Evolutionary conservation across 2,888 invertebrate genomes (phyloP), one percentile per base, ranked within the genome.

Genomic region (Volucella bombylans): DNA sequence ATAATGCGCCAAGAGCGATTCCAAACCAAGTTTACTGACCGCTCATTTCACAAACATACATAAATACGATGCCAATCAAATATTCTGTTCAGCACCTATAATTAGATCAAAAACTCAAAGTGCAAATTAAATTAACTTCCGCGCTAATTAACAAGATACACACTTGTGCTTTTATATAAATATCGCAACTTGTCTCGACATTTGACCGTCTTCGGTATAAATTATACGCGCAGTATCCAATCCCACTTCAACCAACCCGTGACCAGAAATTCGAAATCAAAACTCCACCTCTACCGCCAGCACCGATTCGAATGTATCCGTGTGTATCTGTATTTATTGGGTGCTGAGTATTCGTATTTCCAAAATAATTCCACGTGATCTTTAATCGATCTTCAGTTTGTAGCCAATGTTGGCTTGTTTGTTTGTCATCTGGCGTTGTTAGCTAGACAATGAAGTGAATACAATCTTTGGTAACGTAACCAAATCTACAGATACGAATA

Each of bases 291-390:
- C 12, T n/a, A 12, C 14, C 31, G n/a, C 4, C 11, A n/a, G 1
- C 4, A 31, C 23, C 31, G 31, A 12, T 12, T n/a, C 8, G 11
- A 54, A 23, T 11, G 1, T 12, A 18, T 52, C 10, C 10, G 12
- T 18, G 10, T 31, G 23, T 54, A 2, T 31, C 15, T 23, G 54
- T 31, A 54, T 6, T 4, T 54, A 12, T 54, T 31, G 11, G 18
- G 12, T 38, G 3, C 41, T 15, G 38, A 38, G 55, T 38, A n/a
- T 10, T 38, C 38, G 12, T 38, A 39, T 47, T 47, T 69, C 47
- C 41, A 47, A 41, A 71, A 59, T 49, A 49, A 23, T 18, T 71
- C 47, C 73, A 73, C 73, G 73, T 64, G 73, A 73, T 54, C 11
- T 54, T 62, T 55, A 73, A 64, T 73, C 45, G 54, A 62, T 67